phyloP scores from a whole-genome alignment of 1,140 invertebrate genomes.

The Vanessa atalanta region DNA sequence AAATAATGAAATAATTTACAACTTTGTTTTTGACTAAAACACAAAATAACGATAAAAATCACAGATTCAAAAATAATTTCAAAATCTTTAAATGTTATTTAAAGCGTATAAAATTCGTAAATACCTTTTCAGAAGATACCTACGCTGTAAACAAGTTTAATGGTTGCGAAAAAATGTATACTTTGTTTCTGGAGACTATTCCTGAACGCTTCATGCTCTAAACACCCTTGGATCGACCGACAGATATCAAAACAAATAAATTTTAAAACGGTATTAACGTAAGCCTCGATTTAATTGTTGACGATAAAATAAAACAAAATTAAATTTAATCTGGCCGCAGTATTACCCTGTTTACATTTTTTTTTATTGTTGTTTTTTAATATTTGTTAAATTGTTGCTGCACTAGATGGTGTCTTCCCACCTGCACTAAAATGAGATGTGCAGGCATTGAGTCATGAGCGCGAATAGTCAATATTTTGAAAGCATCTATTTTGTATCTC shows the following conservation, averaged over 20 bases:
- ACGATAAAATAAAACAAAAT: slow-evolving; percentile 39
- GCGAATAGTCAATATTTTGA: slow-evolving; percentile 36
- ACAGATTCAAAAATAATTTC: background rate
- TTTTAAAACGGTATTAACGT: slow-evolving; percentile 29
- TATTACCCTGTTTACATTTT: background rate
- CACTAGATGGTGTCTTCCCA: background rate
- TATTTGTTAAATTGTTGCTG: background rate
- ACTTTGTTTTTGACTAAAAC: too few species aligned
- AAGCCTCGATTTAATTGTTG: slow-evolving; percentile 39
- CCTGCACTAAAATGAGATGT: background rate
- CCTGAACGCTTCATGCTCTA: slow-evolving; percentile 23
- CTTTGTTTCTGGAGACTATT: slow-evolving; percentile 34
- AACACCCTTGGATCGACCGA: slow-evolving; percentile 48
- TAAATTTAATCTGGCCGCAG: slow-evolving; percentile 14
- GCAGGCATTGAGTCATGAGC: slow-evolving; percentile 44
- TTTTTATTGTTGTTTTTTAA: background rate
- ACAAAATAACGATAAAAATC: too few species aligned
- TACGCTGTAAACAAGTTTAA: slow-evolving; percentile 24
- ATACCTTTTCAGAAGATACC: too few species aligned
- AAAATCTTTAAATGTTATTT: background rate
- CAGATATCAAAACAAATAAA: slow-evolving; percentile 42
- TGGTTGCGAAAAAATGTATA: slow-evolving; percentile 20
- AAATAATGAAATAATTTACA: too few species aligned
- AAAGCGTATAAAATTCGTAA: too few species aligned
- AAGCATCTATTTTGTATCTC: background rate